Base-by-base conservation (phyloP, 1,140 invertebrate genomes). In the Monomorium pharaonis region DNA sequence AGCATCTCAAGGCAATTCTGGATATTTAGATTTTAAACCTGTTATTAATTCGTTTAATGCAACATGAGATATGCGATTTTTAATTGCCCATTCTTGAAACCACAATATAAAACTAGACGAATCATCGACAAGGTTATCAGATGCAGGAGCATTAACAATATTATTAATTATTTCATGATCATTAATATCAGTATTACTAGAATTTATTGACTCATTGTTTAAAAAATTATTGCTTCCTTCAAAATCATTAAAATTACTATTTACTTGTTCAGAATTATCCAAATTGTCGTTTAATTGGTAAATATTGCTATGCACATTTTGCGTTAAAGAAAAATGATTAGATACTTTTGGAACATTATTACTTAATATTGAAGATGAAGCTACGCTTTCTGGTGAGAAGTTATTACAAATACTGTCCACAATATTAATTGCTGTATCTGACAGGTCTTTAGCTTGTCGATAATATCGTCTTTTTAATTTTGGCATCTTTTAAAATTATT, bases 1-100 rank as follows among this genome's bases (percentile, higher is more conserved):
- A 16, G 21, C 16, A 49, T 70, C 44, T 27, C 3, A 65, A 42
- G 62, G n/a, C 0, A 65, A 65, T 65, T 42, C 62, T 0, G 62
- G 33, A 65, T 65, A 21, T 42, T 65, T 65, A 42, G 62, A 10
- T 42, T 65, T 65, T 65, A 65, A n/a, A n/a, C n/a, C n/a, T n/a
- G n/a, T n/a, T n/a, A n/a, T n/a, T n/a, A n/a, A n/a, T n/a, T n/a
- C n/a, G n/a, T 65, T 65, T 65, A 65, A 42, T 65, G 33, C 62
- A 37, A 42, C 6, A 65, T 65, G 62, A 12, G 62, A 42, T 21
- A 65, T 65, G 0, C 3, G 16, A 49, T 69, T 49, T 69, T 9
- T 49, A 49, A 49, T 24, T 49, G 37, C 65, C 65, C 65, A 69
- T 49, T 49, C 42, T 49, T 27, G 42, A 69, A 69, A 7, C 42